Evolutionary conservation across 1,140 invertebrate species (phyloP), one percentile per base, ranked within the genome.

Genomic region (Plodia interpunctella): DNA sequence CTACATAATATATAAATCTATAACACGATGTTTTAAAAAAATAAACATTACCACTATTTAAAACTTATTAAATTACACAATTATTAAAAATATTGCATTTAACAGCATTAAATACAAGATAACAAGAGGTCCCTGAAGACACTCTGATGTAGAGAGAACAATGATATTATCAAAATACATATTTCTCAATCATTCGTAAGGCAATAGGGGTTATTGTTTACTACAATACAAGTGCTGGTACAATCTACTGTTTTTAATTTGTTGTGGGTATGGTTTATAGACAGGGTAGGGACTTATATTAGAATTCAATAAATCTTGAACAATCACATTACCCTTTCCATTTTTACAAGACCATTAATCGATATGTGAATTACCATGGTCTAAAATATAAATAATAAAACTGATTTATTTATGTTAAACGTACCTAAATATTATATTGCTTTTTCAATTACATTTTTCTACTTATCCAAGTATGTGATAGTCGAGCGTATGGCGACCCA

Each of bases 41-140:
- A 89, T 87, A 87, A 87, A 85, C 80, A 80, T 85, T 89, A 87
- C 78, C 74, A 76, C 80, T 85, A 85, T 87, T 86, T 85, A 83
- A 89, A 84, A 83, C 78, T 83, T 82, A 77, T 84, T 83, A 83
- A 86, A 83, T 87, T 87, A 87, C 77, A 82, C 74, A 80, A 76
- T 86, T 82, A 85, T 87, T 85, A 88, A 87, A 87, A 89, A 87
- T 89, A 87, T 89, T 89, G 87, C 87, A 89, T 89, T 87, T 74
- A 85, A 82, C 86, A 85, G 86, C 86, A 84, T 84, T 89, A 84
- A 87, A 89, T 86, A 89, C 83, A 83, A 87, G 81, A 82, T 87
- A 89, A 89, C 85, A 87, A 79, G 78, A 83, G 71, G 70, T 80
- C 77, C 79, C 78, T 55, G 67, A 69, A 76, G 76, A 84, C 72